Conservation (phyloP, 2,888 invertebrate genomes). For the Masnerella sp. region DNA sequence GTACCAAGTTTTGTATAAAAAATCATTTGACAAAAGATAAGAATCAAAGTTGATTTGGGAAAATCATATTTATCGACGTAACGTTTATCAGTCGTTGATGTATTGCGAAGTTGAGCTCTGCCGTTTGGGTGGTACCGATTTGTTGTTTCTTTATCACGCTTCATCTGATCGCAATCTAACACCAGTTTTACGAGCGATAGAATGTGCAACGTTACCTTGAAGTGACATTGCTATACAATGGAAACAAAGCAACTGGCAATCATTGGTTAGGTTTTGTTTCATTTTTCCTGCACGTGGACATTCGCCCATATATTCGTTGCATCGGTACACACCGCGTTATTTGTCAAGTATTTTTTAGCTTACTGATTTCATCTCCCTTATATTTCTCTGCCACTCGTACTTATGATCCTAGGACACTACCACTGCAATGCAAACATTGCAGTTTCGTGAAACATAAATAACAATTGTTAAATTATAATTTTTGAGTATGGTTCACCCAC, state of each 20-base stretch:
- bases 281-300: slow-evolving; percentile 71
- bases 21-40: too few relatives aligned
- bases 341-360: slow-evolving; percentile 75
- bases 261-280: slow-evolving; percentile 74
- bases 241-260: slow-evolving; percentile 74
- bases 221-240: slow-evolving; percentile 76
- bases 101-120: slow-evolving; percentile 71
- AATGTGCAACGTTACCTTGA: slow-evolving; percentile 71
- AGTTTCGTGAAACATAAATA: too few relatives aligned
- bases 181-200: slow-evolving; percentile 67
- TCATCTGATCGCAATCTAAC: slow-evolving; percentile 77
- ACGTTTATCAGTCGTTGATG: slow-evolving; percentile 70
- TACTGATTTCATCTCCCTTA: slow-evolving; percentile 75
- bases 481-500: too few relatives aligned
- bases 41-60: too few relatives aligned
- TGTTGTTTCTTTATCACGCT: slow-evolving; percentile 76
- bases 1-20: too few relatives aligned
- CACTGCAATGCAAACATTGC: too few relatives aligned
- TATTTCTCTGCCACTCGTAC: slow-evolving; percentile 70
- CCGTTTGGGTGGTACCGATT: slow-evolving; percentile 77
- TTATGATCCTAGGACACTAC: too few relatives aligned
- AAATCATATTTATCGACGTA: slow-evolving; percentile 75
- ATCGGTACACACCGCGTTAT: slow-evolving; percentile 73
- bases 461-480: too few relatives aligned
- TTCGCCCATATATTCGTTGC: slow-evolving; percentile 56